phyloP scores from a whole-genome alignment of 2,113 vertebrate species.

The Otocyon megalotis region DNA sequence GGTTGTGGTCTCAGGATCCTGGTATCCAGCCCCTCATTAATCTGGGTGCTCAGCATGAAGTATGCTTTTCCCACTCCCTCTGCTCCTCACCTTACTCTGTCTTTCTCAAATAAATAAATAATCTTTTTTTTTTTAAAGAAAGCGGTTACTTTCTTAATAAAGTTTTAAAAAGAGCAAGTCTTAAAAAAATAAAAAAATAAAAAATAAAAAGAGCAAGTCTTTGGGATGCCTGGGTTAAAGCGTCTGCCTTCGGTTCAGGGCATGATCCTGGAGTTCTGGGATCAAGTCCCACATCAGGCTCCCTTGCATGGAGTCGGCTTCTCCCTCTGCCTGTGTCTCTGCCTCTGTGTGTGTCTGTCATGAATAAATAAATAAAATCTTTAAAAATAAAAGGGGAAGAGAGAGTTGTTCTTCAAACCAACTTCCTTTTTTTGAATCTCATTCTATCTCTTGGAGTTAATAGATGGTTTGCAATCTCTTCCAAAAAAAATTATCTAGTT shows the following conservation, averaged over 20 bases:
- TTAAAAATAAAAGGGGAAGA: no score
- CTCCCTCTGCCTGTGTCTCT: no score
- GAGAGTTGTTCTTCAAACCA: not conserved
- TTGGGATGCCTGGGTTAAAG: no score
- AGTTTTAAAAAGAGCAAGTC: slow-evolving; percentile 2
- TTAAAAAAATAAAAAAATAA: not conserved
- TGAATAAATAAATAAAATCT: no score
- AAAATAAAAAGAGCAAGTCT: not conserved
- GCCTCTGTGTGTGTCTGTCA: no score
- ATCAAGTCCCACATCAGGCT: no score
- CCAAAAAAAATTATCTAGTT: not conserved
- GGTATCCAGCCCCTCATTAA: not conserved
- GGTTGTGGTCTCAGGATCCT: not conserved
- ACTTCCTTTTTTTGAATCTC: slow-evolving; percentile 20
- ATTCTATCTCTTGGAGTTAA: not conserved
- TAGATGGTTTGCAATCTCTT: not conserved
- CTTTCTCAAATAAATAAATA: not conserved
- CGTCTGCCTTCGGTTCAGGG: no score
- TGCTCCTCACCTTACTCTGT: not conserved
- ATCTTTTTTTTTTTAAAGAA: not conserved
- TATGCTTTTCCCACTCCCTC: not conserved
- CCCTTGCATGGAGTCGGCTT: no score
- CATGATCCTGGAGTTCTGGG: no score
- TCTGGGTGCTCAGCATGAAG: not conserved
- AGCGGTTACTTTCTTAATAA: slow-evolving; percentile 27